These are phyloP conservation scores for Nomada flava DNA, from an alignment of 2,888 invertebrate genomes.

Conservation along the genomic window DNA sequence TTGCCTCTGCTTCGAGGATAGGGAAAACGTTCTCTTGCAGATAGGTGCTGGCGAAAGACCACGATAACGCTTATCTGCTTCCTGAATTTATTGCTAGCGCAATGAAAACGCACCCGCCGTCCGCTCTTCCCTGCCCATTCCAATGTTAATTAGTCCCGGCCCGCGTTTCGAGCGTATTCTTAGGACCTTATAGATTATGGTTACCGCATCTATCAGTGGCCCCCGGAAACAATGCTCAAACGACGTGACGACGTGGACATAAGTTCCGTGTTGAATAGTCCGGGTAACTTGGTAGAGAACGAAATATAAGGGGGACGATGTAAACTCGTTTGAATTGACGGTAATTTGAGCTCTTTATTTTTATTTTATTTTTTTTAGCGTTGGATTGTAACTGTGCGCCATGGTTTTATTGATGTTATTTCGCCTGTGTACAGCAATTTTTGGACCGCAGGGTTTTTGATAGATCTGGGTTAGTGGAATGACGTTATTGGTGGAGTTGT, in stretches of 20 bases:
- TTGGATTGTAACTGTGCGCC: neutral
- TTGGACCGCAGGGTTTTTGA: neutral
- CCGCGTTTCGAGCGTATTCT: conserved; percentile 70
- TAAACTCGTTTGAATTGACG: neutral
- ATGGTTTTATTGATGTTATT: neutral
- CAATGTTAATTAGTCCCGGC: conserved; percentile 80
- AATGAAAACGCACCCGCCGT: conserved; percentile 78
- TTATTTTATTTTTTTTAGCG: too few species aligned
- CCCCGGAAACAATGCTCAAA: conserved; percentile 73
- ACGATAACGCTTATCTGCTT: conserved; percentile 81
- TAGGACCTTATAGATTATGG: conserved; percentile 72
- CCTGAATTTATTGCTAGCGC: conserved; percentile 80
- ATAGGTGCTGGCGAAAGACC: conserved; percentile 78
- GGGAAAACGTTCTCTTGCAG: conserved; percentile 69
- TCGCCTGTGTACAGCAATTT: neutral
- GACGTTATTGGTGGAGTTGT: neutral
- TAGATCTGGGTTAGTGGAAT: neutral
- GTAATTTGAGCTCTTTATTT: neutral
- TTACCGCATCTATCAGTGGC: conserved; percentile 73
- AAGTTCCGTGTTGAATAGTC: conserved; percentile 73
- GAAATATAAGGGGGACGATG: neutral
- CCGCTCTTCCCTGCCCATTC: conserved; percentile 78
- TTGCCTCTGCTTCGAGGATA: conserved; percentile 62
- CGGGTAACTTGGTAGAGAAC: neutral
- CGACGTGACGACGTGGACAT: conserved; percentile 81